Conservation (phyloP, 2,888 invertebrate species). For the Gastrophysa polygoni region DNA sequence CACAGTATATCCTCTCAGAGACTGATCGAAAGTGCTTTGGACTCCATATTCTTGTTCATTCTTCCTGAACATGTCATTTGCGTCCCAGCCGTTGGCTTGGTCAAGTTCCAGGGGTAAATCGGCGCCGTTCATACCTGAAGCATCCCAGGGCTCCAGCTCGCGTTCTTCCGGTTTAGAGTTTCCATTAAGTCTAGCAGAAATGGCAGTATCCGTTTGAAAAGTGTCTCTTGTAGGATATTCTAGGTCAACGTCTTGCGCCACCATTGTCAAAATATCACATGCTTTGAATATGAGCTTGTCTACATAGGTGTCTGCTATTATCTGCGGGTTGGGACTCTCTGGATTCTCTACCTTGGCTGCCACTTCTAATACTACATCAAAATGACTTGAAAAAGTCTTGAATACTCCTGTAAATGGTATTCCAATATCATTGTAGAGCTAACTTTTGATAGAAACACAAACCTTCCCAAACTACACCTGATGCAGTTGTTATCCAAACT, state of each 20-base stretch:
- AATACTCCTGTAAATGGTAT: constrained; percentile 64
- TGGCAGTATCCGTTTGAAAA: constrained; percentile 88
- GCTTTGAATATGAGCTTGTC: constrained; percentile 85
- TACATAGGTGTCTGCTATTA: constrained; percentile 72
- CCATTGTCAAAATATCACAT: constrained; percentile 82
- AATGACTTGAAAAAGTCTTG: constrained; percentile 85
- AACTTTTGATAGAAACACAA: constrained; percentile 12
- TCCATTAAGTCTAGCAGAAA: constrained; percentile 71
- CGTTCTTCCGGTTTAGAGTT: constrained; percentile 66
- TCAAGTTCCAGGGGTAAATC: constrained; percentile 72
- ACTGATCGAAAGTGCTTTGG: constrained; percentile 89
- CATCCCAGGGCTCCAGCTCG: constrained; percentile 90
- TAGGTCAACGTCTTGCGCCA: constrained; percentile 83
- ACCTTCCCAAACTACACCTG: constrained; percentile 87
- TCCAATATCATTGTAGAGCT: too few relatives aligned
- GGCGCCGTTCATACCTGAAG: constrained; percentile 63
- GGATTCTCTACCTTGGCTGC: constrained; percentile 81
- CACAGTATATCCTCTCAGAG: constrained; percentile 90
- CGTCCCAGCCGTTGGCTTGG: constrained; percentile 95
- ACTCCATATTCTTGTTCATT: constrained; percentile 90
- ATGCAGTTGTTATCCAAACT: constrained; percentile 81
- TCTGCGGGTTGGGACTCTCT: constrained; percentile 58
- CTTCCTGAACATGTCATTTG: constrained; percentile 94
- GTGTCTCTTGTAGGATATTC: constrained; percentile 88
- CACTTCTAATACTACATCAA: constrained; percentile 86